Percentiles rank a stretch among this genome's conserved stretches.
Evolutionary conservation across 2,797 vertebrate species (phyloP).

Genomic region (Echeneis naucrates): DNA sequence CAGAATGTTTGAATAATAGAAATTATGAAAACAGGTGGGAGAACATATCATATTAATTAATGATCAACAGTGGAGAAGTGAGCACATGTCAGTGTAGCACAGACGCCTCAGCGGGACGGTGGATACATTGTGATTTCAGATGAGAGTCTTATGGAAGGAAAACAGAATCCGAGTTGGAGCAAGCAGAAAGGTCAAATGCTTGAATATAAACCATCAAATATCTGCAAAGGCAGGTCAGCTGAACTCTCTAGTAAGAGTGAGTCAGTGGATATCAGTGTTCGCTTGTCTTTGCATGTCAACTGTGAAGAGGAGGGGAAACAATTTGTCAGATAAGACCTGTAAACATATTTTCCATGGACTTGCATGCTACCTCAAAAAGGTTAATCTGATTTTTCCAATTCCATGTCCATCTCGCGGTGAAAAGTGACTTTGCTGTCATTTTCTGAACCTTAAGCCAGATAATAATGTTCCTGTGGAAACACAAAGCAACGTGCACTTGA

Average conservation of each 20-base stretch:
- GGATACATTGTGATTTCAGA: constrained; percentile 37
- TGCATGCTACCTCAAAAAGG: not conserved
- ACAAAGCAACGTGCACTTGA: constrained; percentile 40
- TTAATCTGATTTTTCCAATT: constrained; percentile 33
- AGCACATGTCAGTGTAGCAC: constrained; percentile 21
- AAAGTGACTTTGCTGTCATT: constrained; percentile 24
- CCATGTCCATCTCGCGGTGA: constrained; percentile 3
- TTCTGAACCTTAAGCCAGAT: constrained; percentile 45
- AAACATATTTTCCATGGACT: not conserved
- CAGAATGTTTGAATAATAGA: constrained; percentile 64
- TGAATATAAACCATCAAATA: constrained; percentile 31
- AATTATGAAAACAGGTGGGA: constrained; percentile 57
- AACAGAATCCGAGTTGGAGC: constrained; percentile 14
- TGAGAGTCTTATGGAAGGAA: constrained; percentile 19
- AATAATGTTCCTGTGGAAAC: constrained; percentile 36
- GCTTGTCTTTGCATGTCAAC: constrained; percentile 16
- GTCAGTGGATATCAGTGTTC: constrained; percentile 1
- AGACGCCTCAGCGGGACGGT: constrained; percentile 12
- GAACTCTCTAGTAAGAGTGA: no score
- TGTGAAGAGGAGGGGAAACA: constrained; percentile 19
- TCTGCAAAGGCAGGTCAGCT: constrained; percentile 35
- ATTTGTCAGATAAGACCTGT: not conserved
- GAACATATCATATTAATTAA: constrained; percentile 67
- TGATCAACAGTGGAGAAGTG: constrained; percentile 58
- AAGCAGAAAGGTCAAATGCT: constrained; percentile 13